Conservation (phyloP, 1,140 invertebrate species). For the Brachionus rotundiformis region DNA sequence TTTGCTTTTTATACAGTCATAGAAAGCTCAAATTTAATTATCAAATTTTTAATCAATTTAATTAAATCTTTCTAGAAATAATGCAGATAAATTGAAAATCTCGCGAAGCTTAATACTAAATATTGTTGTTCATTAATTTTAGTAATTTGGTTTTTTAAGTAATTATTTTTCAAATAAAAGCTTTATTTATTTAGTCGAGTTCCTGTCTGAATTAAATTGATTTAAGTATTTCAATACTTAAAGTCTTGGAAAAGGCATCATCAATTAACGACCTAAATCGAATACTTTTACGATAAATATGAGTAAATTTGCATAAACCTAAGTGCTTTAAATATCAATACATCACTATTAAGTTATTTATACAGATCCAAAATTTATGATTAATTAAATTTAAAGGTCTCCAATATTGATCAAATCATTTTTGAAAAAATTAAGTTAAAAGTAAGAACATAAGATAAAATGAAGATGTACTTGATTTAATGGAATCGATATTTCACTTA, state of each 20-base stretch:
- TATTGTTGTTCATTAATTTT: no score
- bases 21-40: not conserved
- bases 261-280: not conserved
- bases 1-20: not conserved
- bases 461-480: not conserved
- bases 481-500: not conserved
- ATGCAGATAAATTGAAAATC: no score
- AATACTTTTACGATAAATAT: not conserved
- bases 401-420: not conserved
- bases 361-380: not conserved
- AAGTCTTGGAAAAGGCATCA: not conserved
- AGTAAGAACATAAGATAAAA: not conserved
- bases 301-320: not conserved
- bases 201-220: not conserved
- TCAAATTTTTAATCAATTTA: not conserved
- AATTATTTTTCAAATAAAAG: not conserved
- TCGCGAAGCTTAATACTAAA: no score
- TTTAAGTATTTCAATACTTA: not conserved
- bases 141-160: not conserved
- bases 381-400: not conserved
- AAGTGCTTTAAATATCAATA: not conserved
- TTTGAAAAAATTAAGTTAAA: not conserved
- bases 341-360: not conserved
- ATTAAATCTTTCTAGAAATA: no score
- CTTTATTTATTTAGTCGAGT: not conserved